These are phyloP conservation scores for Blomia tropicalis DNA, from an alignment of 2,888 invertebrate genomes.

Conservation along the genomic window DNA sequence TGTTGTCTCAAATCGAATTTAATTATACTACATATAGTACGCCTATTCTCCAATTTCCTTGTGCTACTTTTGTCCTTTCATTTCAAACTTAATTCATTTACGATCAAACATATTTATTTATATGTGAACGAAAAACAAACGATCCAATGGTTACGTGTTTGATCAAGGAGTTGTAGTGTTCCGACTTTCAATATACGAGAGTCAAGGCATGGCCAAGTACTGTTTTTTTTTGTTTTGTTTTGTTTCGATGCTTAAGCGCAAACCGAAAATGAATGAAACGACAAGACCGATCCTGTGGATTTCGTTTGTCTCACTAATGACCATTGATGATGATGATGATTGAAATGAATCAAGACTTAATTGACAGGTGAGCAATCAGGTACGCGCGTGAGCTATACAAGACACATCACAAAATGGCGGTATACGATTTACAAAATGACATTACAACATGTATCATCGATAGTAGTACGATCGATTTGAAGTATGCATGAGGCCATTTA, in stretches of 20 bases:
- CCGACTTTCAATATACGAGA: no score
- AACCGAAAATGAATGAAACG: no score
- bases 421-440: constrained; percentile 5
- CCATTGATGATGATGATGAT: constrained; percentile 15
- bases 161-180: no score
- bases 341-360: constrained; percentile 13
- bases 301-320: constrained; percentile 14
- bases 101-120: no score
- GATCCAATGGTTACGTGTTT: no score
- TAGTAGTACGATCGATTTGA: no score
- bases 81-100: no score
- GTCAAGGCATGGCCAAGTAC: no score
- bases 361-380: constrained; percentile 4
- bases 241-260: no score
- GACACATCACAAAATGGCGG: constrained; percentile 12
- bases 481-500: constrained; percentile 4
- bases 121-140: no score
- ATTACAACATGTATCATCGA: constrained; percentile 1
- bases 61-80: not conserved
- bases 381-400: not conserved
- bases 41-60: constrained; percentile 13
- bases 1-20: constrained; percentile 12
- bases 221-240: no score
- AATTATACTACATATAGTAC: constrained; percentile 2
- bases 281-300: constrained; percentile 2